Evolutionary conservation across 2,113 vertebrate species (phyloP).

Genomic region (Campylorhamphus procurvoides): DNA sequence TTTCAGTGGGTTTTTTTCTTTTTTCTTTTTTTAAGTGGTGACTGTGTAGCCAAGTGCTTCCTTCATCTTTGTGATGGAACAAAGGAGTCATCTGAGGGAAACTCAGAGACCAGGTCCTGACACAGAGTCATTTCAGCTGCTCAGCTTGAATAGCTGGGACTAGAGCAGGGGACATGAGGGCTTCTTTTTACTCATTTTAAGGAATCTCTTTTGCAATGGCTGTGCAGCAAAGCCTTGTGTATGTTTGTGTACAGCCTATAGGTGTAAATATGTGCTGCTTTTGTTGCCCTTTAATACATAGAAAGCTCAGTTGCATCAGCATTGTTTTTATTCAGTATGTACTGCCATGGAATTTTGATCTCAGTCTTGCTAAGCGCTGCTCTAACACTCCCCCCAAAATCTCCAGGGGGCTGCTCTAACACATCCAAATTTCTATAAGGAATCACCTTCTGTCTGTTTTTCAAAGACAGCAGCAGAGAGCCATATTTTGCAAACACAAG

Average conservation of each 20-base stretch:
- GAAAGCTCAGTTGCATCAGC: not conserved
- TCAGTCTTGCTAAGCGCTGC: accelerated
- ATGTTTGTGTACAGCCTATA: not conserved
- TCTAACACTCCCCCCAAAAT: not conserved
- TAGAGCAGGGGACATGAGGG: not conserved
- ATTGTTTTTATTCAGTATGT: not conserved
- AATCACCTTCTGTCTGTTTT: not conserved
- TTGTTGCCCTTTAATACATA: not conserved
- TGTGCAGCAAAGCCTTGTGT: not conserved
- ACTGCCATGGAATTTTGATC: not conserved
- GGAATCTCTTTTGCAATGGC: not conserved
- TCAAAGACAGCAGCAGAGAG: not conserved
- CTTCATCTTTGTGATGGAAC: not conserved
- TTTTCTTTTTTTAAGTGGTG: not conserved
- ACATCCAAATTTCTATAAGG: not conserved
- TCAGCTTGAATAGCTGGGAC: not conserved
- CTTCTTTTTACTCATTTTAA: not conserved
- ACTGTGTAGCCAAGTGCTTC: not conserved
- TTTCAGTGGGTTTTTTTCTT: not conserved
- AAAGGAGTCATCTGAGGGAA: not conserved
- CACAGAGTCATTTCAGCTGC: not conserved
- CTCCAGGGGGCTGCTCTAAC: not conserved
- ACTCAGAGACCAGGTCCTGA: not conserved
- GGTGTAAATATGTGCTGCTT: not conserved
- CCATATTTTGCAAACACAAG: not conserved